phyloP scores from a whole-genome alignment of 2,888 invertebrate species.

The Sussaba pulchella region DNA sequence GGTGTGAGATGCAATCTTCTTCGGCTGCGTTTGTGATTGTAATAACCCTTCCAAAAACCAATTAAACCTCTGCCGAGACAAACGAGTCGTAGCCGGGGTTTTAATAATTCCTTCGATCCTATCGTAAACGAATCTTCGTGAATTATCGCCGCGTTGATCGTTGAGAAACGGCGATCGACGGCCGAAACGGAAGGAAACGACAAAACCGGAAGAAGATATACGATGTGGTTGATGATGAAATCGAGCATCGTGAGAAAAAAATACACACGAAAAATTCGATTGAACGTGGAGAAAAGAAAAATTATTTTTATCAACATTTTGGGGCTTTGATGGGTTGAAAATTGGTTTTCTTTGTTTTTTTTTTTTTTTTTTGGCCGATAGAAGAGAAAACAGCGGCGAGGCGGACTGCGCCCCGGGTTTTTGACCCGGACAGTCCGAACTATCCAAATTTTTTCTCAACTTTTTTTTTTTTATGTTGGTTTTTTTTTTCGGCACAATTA shows the following conservation, averaged over 20 bases:
- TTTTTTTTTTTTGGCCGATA: constrained; percentile 43
- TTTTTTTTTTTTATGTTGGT: constrained; percentile 40
- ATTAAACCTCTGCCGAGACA: constrained; percentile 90
- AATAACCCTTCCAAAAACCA: constrained; percentile 93
- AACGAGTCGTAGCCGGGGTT: constrained; percentile 88
- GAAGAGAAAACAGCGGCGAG: constrained; percentile 18
- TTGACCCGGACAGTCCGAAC: constrained; percentile 42
- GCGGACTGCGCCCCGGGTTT: constrained; percentile 47
- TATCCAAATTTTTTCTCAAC: constrained; percentile 41
- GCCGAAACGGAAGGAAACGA: constrained; percentile 66
- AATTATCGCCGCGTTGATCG: constrained; percentile 6
- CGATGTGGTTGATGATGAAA: constrained; percentile 63
- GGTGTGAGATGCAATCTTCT: constrained; percentile 85
- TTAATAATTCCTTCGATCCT: constrained; percentile 64
- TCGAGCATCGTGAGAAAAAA: constrained; percentile 60
- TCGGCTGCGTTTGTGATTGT: constrained; percentile 91
- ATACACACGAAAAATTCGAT: constrained; percentile 52
- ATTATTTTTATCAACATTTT: constrained; percentile 20
- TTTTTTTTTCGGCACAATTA: constrained; percentile 42
- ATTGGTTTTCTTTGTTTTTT: no score
- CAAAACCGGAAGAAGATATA: constrained; percentile 71
- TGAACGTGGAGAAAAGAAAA: constrained; percentile 39
- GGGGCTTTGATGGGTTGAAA: constrained; percentile 33
- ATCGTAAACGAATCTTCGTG: constrained; percentile 13
- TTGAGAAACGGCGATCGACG: constrained; percentile 19